phyloP scores from a whole-genome alignment of 2,888 invertebrate genomes.

The Drosophila maculinotata region DNA sequence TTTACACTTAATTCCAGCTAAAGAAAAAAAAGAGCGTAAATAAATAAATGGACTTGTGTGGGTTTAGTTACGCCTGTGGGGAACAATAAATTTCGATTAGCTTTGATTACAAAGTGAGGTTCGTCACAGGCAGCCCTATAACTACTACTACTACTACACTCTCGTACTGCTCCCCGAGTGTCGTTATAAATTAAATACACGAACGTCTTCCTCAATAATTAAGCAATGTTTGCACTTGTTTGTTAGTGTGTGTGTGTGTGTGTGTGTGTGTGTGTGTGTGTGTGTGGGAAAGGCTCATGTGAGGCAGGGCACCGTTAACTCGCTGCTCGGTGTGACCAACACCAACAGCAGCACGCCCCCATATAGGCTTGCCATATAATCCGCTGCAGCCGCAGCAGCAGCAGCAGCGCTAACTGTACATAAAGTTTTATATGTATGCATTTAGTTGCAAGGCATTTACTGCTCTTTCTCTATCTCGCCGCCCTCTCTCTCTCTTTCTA shows the following conservation, averaged over 20 bases:
- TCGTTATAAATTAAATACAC: slow-evolving; percentile 47
- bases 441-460: slow-evolving; percentile 46
- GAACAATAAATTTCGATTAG: slow-evolving; percentile 62
- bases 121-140: slow-evolving; percentile 34
- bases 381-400: slow-evolving; percentile 30
- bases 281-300: slow-evolving; percentile 48
- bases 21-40: slow-evolving; percentile 6
- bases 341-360: slow-evolving; percentile 39
- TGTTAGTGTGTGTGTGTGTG: slow-evolving; percentile 6
- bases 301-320: slow-evolving; percentile 38
- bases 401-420: slow-evolving; percentile 44
- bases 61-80: slow-evolving; percentile 35
- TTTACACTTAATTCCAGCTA: slow-evolving; percentile 28
- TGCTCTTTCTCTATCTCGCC: slow-evolving; percentile 6
- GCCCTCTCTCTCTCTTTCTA: slow-evolving; percentile 2
- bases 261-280: slow-evolving; percentile 12
- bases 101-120: slow-evolving; percentile 60
- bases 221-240: slow-evolving; percentile 40
- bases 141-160: slow-evolving; percentile 21
- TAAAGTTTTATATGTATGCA: slow-evolving; percentile 42
- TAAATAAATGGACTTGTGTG: slow-evolving; percentile 21
- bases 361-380: slow-evolving; percentile 51
- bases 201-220: slow-evolving; percentile 49
- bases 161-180: slow-evolving; percentile 26
- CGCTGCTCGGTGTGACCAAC: slow-evolving; percentile 25